Conservation (phyloP, 2,797 vertebrate genomes). For the Leucoraja ocellata region DNA sequence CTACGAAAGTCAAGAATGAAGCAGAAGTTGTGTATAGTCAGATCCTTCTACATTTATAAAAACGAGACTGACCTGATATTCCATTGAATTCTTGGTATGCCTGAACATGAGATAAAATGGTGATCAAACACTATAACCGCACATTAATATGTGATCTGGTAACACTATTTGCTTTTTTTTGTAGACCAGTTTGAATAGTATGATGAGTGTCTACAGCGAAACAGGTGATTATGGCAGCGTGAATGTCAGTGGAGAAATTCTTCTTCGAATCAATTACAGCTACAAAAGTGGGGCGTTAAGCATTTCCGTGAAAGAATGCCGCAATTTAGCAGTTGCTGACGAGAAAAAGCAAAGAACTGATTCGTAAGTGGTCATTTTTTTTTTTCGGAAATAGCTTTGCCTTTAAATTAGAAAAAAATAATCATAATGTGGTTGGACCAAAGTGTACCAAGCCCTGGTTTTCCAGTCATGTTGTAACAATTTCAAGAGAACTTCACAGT, state of each 20-base stretch:
- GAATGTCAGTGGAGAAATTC: slow-evolving; percentile 87
- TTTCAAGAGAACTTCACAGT: not conserved
- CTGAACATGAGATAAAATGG: not conserved
- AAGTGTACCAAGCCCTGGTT: not conserved
- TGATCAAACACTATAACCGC: not conserved
- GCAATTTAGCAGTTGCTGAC: slow-evolving; percentile 82
- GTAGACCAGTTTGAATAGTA: slow-evolving; percentile 94
- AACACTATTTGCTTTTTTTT: slow-evolving; percentile 45
- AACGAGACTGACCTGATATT: not conserved
- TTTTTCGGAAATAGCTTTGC: not conserved
- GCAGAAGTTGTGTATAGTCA: not conserved
- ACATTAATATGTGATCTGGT: not conserved
- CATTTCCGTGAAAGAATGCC: slow-evolving; percentile 83
- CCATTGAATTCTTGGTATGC: not conserved
- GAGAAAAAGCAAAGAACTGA: slow-evolving; percentile 88
- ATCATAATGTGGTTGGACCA: not conserved
- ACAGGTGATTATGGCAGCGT: slow-evolving; percentile 90
- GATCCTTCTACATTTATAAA: not conserved
- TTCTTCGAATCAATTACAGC: slow-evolving; percentile 83
- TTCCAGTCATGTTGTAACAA: not conserved
- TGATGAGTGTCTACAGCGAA: slow-evolving; percentile 92
- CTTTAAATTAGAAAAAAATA: not conserved
- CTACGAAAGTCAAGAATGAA: not conserved
- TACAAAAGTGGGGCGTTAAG: slow-evolving; percentile 92
- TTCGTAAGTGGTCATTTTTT: slow-evolving; percentile 64